Evolutionary conservation across 2,797 vertebrate species (phyloP).

Genomic region (Ataeniobius toweri): DNA sequence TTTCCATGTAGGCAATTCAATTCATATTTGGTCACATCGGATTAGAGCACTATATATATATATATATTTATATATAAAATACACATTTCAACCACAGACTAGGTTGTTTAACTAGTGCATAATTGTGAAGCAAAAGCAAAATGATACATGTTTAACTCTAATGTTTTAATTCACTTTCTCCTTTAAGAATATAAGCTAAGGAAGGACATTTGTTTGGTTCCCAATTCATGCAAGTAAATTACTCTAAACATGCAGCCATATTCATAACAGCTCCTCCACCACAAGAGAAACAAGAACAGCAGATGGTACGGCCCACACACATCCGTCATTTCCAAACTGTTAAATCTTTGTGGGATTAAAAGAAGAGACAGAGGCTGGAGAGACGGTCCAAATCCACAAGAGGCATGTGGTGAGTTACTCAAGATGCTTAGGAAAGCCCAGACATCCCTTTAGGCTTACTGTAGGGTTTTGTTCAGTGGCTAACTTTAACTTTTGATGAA

Average conservation of each 20-base stretch:
- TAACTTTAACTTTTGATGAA: constrained; percentile 1
- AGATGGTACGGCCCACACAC: constrained; percentile 23
- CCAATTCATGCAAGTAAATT: constrained; percentile 18
- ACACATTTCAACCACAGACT: background rate
- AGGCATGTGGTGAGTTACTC: constrained; percentile 8
- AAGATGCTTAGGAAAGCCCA: constrained; percentile 13
- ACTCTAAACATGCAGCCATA: constrained; percentile 14
- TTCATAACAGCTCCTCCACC: constrained; percentile 14
- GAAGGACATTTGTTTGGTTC: constrained; percentile 25
- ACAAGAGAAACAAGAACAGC: constrained; percentile 21
- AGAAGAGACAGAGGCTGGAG: constrained; percentile 12
- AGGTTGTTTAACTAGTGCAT: background rate
- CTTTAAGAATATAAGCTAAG: constrained; percentile 15
- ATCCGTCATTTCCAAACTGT: constrained; percentile 19
- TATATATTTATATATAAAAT: no score
- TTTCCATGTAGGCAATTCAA: no score
- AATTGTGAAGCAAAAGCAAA: background rate
- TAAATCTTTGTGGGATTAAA: constrained; percentile 19
- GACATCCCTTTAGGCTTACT: background rate
- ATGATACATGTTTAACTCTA: background rate
- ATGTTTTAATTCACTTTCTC: constrained; percentile 2
- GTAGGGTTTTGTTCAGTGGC: background rate
- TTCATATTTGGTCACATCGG: no score
- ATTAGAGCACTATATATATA: no score
- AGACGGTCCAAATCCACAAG: constrained; percentile 9